Conservation (phyloP, 2,113 vertebrate genomes). For the Hipposideros armiger region DNA sequence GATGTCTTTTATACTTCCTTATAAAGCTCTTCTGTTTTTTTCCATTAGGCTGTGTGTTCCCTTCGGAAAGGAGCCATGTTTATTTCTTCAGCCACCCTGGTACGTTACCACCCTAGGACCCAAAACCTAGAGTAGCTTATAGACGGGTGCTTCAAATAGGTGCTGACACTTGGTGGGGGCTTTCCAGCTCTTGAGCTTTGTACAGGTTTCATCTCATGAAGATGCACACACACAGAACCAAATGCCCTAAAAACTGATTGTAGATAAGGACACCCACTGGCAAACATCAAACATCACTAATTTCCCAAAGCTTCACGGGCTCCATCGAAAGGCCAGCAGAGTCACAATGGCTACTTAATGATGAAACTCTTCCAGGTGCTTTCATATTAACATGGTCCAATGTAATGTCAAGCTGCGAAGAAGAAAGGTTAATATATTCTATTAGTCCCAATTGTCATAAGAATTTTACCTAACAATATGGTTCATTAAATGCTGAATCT, state of each 20-base stretch:
- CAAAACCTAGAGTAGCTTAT: neutral
- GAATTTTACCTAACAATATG: conserved; percentile 87
- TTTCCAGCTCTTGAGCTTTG: neutral
- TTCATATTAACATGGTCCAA: conserved; percentile 86
- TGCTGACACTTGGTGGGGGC: neutral
- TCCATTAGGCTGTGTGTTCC: neutral
- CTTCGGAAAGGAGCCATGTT: neutral
- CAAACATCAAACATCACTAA: conserved; percentile 72
- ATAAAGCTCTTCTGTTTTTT: neutral
- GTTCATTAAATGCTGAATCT: conserved; percentile 88
- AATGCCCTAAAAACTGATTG: neutral
- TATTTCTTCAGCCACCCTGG: neutral
- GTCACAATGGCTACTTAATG: conserved; percentile 86
- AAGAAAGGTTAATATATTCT: conserved; percentile 91
- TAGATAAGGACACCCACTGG: conserved; percentile 34
- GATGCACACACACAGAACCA: conserved; percentile 5
- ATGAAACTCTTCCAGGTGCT: conserved; percentile 84
- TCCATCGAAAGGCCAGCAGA: conserved; percentile 78
- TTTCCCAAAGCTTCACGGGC: conserved; percentile 72
- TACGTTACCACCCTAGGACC: no score
- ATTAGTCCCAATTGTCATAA: conserved; percentile 90
- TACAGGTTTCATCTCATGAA: neutral
- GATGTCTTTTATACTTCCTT: neutral
- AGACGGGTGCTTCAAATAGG: neutral
- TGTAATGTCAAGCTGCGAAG: conserved; percentile 84